Evolutionary conservation across 2,113 vertebrate genomes (phyloP).

Genomic region (Ibidorhyncha struthersii): DNA sequence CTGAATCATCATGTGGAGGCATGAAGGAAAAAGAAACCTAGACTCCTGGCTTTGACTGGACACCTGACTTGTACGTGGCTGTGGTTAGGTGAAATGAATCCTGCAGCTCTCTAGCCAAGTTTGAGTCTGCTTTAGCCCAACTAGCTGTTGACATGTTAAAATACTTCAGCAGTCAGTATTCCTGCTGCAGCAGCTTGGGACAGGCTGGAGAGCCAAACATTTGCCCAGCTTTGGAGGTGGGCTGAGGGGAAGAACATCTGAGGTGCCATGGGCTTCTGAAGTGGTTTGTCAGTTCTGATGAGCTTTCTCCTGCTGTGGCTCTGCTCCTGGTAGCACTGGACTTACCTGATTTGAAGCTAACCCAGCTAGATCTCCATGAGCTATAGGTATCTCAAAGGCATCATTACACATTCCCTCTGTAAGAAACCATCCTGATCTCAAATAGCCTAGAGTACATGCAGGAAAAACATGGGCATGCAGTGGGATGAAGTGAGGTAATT

Average conservation of each 20-base stretch:
- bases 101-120: not conserved
- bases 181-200: not conserved
- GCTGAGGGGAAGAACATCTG: not conserved
- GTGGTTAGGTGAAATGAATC: not conserved
- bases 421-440: not conserved
- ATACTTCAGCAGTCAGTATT: not conserved
- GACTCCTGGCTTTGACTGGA: not conserved
- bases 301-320: not conserved
- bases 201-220: not conserved
- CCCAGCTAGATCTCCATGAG: not conserved
- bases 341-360: not conserved
- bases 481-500: not conserved
- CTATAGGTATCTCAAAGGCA: not conserved
- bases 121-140: not conserved
- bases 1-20: not conserved
- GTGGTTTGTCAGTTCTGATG: not conserved
- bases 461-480: not conserved
- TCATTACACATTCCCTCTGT: not conserved
- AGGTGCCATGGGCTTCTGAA: not conserved
- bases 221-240: not conserved
- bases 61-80: not conserved
- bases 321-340: not conserved
- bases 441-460: not conserved
- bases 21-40: not conserved
- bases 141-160: not conserved